These are phyloP conservation scores for Dione juno DNA, from an alignment of 2,888 invertebrate species.

Conservation along the genomic window DNA sequence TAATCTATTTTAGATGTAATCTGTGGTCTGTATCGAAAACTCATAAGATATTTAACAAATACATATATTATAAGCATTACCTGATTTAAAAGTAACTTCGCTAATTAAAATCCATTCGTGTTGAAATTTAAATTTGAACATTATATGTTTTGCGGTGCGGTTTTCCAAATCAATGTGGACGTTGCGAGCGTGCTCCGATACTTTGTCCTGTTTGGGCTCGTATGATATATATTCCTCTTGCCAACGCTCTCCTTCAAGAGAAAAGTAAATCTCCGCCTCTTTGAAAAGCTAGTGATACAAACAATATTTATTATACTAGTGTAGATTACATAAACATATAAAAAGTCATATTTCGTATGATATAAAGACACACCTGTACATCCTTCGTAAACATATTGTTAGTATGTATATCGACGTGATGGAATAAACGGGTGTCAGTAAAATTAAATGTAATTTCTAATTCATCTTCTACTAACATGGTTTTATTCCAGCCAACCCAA, in stretches of 20 bases:
- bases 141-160: constrained; percentile 89
- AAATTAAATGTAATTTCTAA: constrained; percentile 93
- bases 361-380: constrained; percentile 86
- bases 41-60: neutral
- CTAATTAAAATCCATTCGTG: constrained; percentile 95
- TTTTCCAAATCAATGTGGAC: constrained; percentile 89
- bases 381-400: constrained; percentile 92
- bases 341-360: constrained; percentile 2
- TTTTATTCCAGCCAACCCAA: constrained; percentile 95
- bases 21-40: neutral
- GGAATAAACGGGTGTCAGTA: constrained; percentile 88
- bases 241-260: constrained; percentile 90
- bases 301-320: neutral
- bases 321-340: neutral
- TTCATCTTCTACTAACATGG: constrained; percentile 83
- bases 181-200: constrained; percentile 84
- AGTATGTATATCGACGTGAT: constrained; percentile 87
- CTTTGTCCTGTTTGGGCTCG: constrained; percentile 82
- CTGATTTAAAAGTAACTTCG: constrained; percentile 92
- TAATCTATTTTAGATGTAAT: neutral
- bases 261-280: constrained; percentile 89
- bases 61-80: constrained; percentile 62
- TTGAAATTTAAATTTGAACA: constrained; percentile 89
- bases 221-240: constrained; percentile 86
- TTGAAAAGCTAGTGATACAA: constrained; percentile 86